Evolutionary conservation across 2,797 vertebrate species (phyloP).

Genomic region (Spondyliosoma cantharus): DNA sequence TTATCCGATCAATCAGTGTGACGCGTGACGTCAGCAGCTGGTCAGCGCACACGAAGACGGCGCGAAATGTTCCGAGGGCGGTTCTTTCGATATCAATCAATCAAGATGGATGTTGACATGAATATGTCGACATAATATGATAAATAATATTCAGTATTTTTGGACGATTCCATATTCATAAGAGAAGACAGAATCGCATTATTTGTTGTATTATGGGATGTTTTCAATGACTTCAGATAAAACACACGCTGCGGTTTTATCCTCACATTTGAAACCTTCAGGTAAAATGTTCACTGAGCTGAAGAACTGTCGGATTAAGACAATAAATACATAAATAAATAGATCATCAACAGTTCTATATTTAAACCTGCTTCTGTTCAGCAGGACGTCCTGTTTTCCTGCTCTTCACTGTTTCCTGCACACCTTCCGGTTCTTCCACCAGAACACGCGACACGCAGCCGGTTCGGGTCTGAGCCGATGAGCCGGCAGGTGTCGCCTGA

Average conservation of each 20-base stretch:
- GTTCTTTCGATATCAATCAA: too few species aligned
- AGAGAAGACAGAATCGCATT: too few species aligned
- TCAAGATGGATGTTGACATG: too few species aligned
- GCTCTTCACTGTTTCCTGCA: background rate
- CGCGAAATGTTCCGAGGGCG: background rate
- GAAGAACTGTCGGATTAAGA: background rate
- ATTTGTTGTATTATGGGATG: too few species aligned
- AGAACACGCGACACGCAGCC: too few species aligned
- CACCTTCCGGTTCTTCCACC: background rate
- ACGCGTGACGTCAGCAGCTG: background rate
- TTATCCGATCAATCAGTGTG: slow-evolving; percentile 54
- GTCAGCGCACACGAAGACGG: too few species aligned
- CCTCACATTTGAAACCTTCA: background rate
- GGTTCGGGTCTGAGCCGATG: background rate
- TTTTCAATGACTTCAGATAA: background rate
- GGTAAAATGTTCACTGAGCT: background rate
- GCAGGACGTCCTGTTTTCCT: slow-evolving; percentile 66
- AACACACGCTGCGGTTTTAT: background rate
- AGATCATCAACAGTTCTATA: slow-evolving; percentile 35
- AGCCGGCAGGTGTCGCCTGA: slow-evolving; percentile 73
- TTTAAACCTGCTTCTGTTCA: slow-evolving; percentile 21
- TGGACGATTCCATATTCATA: too few species aligned
- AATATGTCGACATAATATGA: too few species aligned
- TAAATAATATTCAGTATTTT: too few species aligned
- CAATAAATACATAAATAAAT: background rate